Conservation (phyloP, 2,113 vertebrate species). For the Raja brachyura region DNA sequence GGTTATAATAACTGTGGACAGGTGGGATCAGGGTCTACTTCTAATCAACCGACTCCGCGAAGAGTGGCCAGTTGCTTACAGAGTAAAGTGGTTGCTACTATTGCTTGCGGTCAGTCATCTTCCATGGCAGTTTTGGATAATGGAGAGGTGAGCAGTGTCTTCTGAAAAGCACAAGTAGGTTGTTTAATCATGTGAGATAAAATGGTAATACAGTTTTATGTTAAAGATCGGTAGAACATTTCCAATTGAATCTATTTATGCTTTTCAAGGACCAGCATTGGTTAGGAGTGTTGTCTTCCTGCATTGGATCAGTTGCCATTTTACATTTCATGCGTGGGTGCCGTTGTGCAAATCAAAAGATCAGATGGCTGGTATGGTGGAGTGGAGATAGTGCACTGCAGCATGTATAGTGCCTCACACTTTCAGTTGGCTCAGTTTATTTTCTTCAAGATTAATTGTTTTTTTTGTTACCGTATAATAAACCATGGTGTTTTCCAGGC, state of each 20-base stretch:
- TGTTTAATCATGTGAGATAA: constrained; percentile 8
- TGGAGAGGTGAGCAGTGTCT: constrained; percentile 71
- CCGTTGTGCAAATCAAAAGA: neutral
- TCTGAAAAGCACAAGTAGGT: neutral
- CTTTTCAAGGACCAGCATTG: neutral
- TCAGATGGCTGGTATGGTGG: neutral
- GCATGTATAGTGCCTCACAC: neutral
- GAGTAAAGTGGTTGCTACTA: constrained; percentile 80
- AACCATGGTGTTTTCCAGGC: no score
- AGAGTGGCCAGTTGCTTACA: constrained; percentile 89
- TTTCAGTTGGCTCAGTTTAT: neutral
- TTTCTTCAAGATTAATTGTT: neutral
- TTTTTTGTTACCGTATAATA: no score
- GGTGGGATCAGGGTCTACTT: constrained; percentile 92
- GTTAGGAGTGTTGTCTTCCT: neutral
- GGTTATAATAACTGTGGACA: constrained; percentile 97
- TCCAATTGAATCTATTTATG: neutral
- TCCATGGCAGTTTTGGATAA: constrained; percentile 92
- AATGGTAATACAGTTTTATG: neutral
- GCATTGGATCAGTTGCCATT: neutral
- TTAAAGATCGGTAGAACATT: neutral
- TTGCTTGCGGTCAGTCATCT: constrained; percentile 94
- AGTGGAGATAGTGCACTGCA: neutral
- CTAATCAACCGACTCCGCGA: constrained; percentile 88
- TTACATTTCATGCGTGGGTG: neutral